Evolutionary conservation across 64 coral and sea anemone genomes (phyloP).

Genomic region (Acropora yongei): DNA sequence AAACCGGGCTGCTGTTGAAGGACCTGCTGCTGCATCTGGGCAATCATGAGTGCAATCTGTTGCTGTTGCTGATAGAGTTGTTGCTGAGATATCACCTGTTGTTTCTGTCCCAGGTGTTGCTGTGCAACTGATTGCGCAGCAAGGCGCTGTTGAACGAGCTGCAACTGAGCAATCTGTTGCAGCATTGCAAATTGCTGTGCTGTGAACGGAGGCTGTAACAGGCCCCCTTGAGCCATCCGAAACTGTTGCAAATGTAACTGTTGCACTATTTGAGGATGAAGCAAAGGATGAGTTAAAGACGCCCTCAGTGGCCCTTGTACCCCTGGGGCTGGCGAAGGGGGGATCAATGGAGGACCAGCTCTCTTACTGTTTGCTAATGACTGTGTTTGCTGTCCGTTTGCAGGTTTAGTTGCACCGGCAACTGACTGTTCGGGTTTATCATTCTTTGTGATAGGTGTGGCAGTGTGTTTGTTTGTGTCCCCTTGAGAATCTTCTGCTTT

Average conservation of each 20-base stretch:
- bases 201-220: slow-evolving; percentile 82
- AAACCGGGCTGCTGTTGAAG: slow-evolving; percentile 79
- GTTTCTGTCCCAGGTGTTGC: slow-evolving; percentile 77
- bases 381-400: slow-evolving; percentile 41
- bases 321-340: slow-evolving; percentile 38
- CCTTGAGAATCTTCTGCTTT: slow-evolving; percentile 58
- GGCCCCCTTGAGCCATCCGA: slow-evolving; percentile 90
- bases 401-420: slow-evolving; percentile 25
- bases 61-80: slow-evolving; percentile 95
- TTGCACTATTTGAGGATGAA: slow-evolving; percentile 92
- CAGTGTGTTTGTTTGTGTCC: slow-evolving; percentile 28
- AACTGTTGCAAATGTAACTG: slow-evolving; percentile 86
- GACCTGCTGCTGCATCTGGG: slow-evolving; percentile 93
- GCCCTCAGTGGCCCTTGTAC: slow-evolving; percentile 75
- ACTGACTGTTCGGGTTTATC: slow-evolving; percentile 20
- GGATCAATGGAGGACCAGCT: slow-evolving; percentile 51
- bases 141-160: slow-evolving; percentile 88
- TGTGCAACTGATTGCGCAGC: slow-evolving; percentile 85
- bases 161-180: slow-evolving; percentile 86
- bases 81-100: slow-evolving; percentile 65
- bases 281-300: slow-evolving; percentile 70
- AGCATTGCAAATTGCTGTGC: slow-evolving; percentile 88
- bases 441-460: neutral
- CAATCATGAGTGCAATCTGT: slow-evolving; percentile 93
- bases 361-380: slow-evolving; percentile 66